Evolutionary conservation across 2,113 vertebrate genomes (phyloP).

Genomic region (Perca fluviatilis): DNA sequence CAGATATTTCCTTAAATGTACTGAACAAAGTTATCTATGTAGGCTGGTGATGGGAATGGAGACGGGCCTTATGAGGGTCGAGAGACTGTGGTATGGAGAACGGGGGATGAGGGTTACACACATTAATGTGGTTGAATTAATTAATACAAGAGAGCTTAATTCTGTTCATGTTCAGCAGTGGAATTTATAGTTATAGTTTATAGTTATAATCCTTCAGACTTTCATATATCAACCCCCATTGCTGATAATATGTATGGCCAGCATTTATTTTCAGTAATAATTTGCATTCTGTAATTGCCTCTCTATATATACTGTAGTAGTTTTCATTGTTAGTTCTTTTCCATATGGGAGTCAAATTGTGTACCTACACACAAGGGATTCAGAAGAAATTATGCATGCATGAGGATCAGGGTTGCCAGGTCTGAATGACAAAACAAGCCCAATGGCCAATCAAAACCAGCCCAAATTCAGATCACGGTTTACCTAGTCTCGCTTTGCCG

Average conservation of each 20-base stretch:
- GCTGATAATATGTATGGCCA: no score
- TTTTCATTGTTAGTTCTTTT: not conserved
- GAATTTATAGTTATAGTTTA: not conserved
- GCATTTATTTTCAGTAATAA: not conserved
- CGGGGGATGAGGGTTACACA: not conserved
- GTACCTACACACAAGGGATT: not conserved
- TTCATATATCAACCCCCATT: not conserved
- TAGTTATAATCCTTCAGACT: not conserved
- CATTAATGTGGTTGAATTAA: constrained; percentile 16
- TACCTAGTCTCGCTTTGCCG: no score
- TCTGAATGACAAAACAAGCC: no score
- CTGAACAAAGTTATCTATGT: constrained; percentile 13
- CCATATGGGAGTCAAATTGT: not conserved
- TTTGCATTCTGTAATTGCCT: not conserved
- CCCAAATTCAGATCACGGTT: no score
- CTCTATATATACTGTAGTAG: not conserved
- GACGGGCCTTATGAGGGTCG: constrained; percentile 15
- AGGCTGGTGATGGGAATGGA: constrained; percentile 17
- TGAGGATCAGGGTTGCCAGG: no score
- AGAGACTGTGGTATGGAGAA: not conserved
- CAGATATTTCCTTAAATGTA: constrained; percentile 73
- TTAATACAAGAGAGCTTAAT: constrained; percentile 6
- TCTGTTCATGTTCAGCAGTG: not conserved
- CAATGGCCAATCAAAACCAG: no score
- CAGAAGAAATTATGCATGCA: not conserved